phyloP scores from a whole-genome alignment of 2,113 vertebrate genomes.

The Formicarius rufipectus region DNA sequence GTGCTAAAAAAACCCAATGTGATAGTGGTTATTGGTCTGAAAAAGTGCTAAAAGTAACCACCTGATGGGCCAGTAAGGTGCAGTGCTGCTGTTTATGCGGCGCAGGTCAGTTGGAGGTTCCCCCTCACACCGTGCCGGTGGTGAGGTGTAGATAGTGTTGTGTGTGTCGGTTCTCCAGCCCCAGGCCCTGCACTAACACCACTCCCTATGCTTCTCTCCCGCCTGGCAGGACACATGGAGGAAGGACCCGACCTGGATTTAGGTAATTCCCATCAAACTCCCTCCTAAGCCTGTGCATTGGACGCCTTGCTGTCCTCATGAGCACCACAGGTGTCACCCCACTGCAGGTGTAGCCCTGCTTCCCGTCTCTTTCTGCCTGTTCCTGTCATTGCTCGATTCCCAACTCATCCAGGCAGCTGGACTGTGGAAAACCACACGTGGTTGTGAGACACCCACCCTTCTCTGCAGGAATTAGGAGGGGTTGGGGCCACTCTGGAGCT shows the following conservation, averaged over 20 bases:
- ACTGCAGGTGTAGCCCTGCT: rapidly evolving
- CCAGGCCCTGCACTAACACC: slow-evolving; percentile 68
- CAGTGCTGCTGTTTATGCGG: slow-evolving; percentile 69
- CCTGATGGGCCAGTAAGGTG: slow-evolving; percentile 40
- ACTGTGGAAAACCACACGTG: not conserved
- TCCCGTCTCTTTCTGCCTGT: rapidly evolving
- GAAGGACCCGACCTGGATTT: slow-evolving; percentile 89
- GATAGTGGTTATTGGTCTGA: slow-evolving; percentile 71
- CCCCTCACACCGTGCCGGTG: not conserved
- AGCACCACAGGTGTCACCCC: rapidly evolving
- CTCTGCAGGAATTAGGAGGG: not conserved
- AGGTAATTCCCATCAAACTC: slow-evolving; percentile 71
- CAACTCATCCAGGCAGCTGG: too few species aligned
- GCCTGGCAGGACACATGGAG: slow-evolving; percentile 86
- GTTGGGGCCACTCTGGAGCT: not conserved
- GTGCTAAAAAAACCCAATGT: not conserved
- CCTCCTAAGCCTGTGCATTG: rapidly evolving
- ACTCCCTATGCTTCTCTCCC: slow-evolving; percentile 72
- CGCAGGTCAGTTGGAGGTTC: slow-evolving; percentile 42
- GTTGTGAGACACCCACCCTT: not conserved
- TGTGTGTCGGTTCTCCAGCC: slow-evolving; percentile 75
- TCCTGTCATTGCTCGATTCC: rapidly evolving
- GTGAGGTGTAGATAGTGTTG: slow-evolving; percentile 72
- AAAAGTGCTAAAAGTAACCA: slow-evolving; percentile 64
- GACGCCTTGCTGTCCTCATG: rapidly evolving